These are phyloP conservation scores for Naso thynnoides DNA, from an alignment of 2,797 vertebrate species.

Conservation along the genomic window DNA sequence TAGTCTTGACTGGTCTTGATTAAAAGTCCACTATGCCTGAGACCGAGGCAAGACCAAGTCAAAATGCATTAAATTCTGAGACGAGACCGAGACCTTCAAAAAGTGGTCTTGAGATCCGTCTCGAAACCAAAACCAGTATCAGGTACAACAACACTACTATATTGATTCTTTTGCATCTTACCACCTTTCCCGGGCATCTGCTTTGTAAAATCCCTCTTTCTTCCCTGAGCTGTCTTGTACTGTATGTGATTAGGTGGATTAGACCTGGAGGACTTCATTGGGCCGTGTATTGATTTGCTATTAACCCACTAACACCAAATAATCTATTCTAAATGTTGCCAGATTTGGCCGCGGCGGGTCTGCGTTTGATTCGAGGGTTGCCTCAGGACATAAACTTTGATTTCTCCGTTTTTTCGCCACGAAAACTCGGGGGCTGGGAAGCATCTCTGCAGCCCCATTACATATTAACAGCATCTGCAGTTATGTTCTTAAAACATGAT, in stretches of 20 bases:
- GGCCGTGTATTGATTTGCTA: slow-evolving; percentile 69
- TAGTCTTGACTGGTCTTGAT: no score
- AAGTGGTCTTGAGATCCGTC: no score
- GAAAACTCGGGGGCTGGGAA: slow-evolving; percentile 45
- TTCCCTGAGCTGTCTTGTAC: slow-evolving; percentile 16
- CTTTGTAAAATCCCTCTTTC: slow-evolving; percentile 1
- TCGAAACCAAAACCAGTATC: no score
- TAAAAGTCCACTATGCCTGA: no score
- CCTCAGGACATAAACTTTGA: slow-evolving; percentile 78
- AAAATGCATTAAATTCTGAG: no score
- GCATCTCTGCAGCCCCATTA: slow-evolving; percentile 82
- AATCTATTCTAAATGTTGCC: slow-evolving; percentile 66
- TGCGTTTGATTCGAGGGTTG: slow-evolving; percentile 61
- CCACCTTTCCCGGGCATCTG: neutral
- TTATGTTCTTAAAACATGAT: slow-evolving; percentile 82
- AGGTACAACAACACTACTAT: neutral
- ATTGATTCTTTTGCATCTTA: neutral
- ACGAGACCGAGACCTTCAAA: no score
- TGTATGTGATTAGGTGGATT: slow-evolving; percentile 63
- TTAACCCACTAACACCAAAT: slow-evolving; percentile 74
- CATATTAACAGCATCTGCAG: slow-evolving; percentile 81
- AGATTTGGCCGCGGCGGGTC: slow-evolving; percentile 28
- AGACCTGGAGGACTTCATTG: slow-evolving; percentile 48
- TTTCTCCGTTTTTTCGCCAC: slow-evolving; percentile 61
- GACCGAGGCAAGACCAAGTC: no score